A percentile compares a stretch with the other conserved stretches of the same genome.
Conservation (phyloP, 2,888 invertebrate species). For the Tinea pellionella region DNA sequence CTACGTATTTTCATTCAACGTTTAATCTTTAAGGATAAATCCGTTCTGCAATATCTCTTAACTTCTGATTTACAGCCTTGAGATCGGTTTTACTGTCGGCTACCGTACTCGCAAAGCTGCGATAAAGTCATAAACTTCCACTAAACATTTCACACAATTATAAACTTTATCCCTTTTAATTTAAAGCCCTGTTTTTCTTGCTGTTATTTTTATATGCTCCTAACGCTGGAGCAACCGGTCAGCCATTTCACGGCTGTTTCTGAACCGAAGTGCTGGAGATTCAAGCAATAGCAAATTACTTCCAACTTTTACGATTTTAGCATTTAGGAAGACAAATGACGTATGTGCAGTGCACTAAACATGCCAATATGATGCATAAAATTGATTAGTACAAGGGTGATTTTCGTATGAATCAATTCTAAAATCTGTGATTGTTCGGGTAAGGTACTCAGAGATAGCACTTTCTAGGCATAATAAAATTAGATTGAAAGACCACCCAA, state of each 20-base stretch:
- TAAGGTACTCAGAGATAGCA: not conserved
- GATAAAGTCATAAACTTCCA: conserved; percentile 7
- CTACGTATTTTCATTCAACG: not conserved
- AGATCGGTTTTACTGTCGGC: conserved; percentile 6
- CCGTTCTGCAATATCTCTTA: conserved; percentile 2
- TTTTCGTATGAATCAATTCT: not conserved
- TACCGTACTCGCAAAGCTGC: not conserved
- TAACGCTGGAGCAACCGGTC: conserved; percentile 23
- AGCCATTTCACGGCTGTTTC: conserved; percentile 59
- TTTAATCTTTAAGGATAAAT: conserved; percentile 1
- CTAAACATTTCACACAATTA: not conserved
- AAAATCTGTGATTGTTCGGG: not conserved
- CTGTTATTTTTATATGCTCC: not conserved
- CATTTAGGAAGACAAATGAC: not conserved
- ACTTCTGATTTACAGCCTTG: not conserved
- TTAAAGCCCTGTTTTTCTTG: not conserved
- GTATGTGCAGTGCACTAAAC: not conserved
- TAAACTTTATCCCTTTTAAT: not conserved
- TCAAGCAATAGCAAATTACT: conserved; percentile 7
- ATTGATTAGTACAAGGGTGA: not conserved
- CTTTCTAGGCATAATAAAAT: not conserved
- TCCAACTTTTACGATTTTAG: conserved; percentile 3
- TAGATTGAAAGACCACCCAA: conserved; percentile 9
- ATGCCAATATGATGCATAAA: not conserved
- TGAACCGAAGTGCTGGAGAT: not conserved